Evolutionary conservation across 2,797 vertebrate species (phyloP), one percentile per base, ranked within the genome.

Genomic region (Rhodeus uyekii): DNA sequence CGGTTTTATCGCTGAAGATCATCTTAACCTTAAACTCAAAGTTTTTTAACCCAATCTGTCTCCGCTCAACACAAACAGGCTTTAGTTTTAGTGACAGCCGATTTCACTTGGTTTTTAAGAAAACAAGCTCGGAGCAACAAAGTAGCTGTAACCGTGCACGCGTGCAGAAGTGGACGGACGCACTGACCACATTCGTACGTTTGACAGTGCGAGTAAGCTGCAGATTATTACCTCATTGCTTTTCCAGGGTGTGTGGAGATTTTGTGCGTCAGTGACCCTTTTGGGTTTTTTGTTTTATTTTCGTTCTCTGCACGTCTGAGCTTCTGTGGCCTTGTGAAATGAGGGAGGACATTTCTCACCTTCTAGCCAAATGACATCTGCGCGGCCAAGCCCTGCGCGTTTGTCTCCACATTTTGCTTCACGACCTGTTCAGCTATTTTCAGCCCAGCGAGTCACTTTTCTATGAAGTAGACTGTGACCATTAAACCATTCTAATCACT

Each of bases 291-390:
- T 79, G 77, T 83, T 87, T 81, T 82, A 76, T 83, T 86, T 86
- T 82, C 79, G 78, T 86, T 87, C 80, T 78, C 78, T 58, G 60
- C 84, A 85, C 50, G 86, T 86, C 78, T 86, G 76, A 60, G 78
- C 65, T 84, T 87, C 83, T 76, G 86, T 87, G 89, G 80, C 84
- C 80, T 75, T 60, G 65, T 78, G 71, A 79, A 81, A 83, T 83
- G 76, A 83, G 88, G 89, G 80, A 75, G 88, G 88, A 88, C 87
- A 90, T 89, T 92, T 93, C 91, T 93, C 92, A 94, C 93, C 92
- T 93, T 92, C 87, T 88, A 89, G 85, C 89, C 91, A 92, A 95
- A 94, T 94, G 92, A 92, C 91, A 92, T 90, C 89, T 82, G 69
- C 71, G 24, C 71, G 32, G 81, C 81, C 83, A 86, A 84, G 84